Percentiles rank a stretch among this genome's conserved stretches.
Evolutionary conservation across 2,888 invertebrate genomes (phyloP).

Genomic region (Chalcosyrphus nemorum): DNA sequence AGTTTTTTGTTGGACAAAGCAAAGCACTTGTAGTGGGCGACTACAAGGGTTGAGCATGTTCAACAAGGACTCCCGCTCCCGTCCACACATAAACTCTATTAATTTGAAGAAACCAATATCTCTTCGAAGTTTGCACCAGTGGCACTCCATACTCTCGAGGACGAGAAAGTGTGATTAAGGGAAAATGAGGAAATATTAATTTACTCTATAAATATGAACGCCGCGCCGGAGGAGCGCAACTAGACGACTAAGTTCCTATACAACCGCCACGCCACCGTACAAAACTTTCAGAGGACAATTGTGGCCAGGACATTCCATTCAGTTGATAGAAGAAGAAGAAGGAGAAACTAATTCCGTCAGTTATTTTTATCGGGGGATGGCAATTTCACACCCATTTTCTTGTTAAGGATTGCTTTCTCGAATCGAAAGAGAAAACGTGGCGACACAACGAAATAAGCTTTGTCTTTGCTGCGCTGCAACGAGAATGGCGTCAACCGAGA

Average conservation of each 20-base stretch:
- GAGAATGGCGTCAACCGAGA: too few species aligned
- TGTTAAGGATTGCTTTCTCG: background rate
- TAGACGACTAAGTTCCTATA: slow-evolving; percentile 39
- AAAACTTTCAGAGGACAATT: slow-evolving; percentile 62
- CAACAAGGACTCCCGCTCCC: background rate
- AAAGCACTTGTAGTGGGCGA: slow-evolving; percentile 27
- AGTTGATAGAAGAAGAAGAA: slow-evolving; percentile 21
- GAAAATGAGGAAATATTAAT: slow-evolving; percentile 71
- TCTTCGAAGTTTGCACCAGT: slow-evolving; percentile 40
- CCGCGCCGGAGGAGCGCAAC: background rate
- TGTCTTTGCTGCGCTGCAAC: slow-evolving; percentile 49
- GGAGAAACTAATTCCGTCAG: slow-evolving; percentile 42
- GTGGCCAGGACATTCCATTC: slow-evolving; percentile 33
- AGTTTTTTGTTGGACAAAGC: slow-evolving; percentile 33
- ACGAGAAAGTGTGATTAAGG: slow-evolving; percentile 65
- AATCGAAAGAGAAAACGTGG: slow-evolving; percentile 12
- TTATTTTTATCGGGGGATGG: slow-evolving; percentile 46
- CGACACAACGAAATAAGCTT: slow-evolving; percentile 46
- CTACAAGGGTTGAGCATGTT: slow-evolving; percentile 43
- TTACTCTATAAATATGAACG: slow-evolving; percentile 56
- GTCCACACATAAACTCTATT: slow-evolving; percentile 19
- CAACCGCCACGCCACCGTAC: too few species aligned
- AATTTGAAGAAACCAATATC: slow-evolving; percentile 45
- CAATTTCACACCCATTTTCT: slow-evolving; percentile 7
- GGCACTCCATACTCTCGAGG: slow-evolving; percentile 33